Conservation (phyloP, 2,888 invertebrate genomes). For the Acronicta aceris region DNA sequence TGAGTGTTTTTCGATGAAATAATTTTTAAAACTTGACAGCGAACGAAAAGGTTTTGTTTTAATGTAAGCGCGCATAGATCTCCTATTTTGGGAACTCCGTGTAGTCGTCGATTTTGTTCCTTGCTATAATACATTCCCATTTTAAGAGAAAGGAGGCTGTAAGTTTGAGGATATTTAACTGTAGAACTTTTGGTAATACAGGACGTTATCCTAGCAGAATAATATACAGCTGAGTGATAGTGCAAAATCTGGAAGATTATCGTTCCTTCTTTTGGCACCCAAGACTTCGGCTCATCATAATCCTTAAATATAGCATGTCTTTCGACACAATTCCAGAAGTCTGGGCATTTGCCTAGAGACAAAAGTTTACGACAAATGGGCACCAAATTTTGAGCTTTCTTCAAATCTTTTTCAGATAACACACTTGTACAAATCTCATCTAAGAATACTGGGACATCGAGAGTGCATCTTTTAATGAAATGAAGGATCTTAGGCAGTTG, state of each 20-base stretch:
- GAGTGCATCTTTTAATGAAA: conserved; percentile 87
- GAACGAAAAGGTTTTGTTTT: conserved; percentile 83
- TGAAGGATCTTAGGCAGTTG: conserved; percentile 90
- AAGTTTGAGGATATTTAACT: conserved; percentile 73
- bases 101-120: conserved; percentile 71
- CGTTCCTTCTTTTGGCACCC: conserved; percentile 87
- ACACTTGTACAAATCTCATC: conserved; percentile 72
- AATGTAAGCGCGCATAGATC: conserved; percentile 88
- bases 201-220: conserved; percentile 87
- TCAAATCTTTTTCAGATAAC: conserved; percentile 75
- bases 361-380: conserved; percentile 90
- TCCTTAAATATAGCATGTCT: conserved; percentile 90
- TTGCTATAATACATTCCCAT: conserved; percentile 78
- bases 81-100: conserved; percentile 84
- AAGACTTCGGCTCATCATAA: conserved; percentile 84
- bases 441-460: conserved; percentile 73
- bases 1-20: conserved; percentile 66
- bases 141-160: conserved; percentile 74
- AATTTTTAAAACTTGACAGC: conserved; percentile 89
- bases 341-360: conserved; percentile 91
- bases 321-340: conserved; percentile 86
- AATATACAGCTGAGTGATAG: conserved; percentile 90
- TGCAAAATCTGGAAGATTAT: conserved; percentile 89
- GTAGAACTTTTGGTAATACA: conserved; percentile 57
- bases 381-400: conserved; percentile 76